Percentiles rank a stretch among this genome's conserved stretches.
Conservation (phyloP, 2,113 vertebrate genomes). For the Mirza zaza region DNA sequence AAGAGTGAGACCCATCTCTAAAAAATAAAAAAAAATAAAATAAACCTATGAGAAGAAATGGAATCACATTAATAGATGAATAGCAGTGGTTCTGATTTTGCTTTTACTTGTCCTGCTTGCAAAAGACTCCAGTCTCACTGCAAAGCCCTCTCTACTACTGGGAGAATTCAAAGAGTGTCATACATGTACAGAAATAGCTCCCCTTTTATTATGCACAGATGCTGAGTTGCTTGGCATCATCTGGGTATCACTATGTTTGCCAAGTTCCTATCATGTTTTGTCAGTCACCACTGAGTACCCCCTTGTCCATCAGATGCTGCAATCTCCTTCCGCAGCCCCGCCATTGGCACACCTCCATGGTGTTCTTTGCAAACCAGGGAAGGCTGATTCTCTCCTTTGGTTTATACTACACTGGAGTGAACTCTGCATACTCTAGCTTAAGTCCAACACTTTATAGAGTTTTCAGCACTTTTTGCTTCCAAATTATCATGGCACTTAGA, state of each 20-base stretch:
- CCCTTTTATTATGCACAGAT: conserved; percentile 2
- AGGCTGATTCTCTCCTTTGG: neutral
- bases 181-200: neutral
- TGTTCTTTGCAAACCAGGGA: neutral
- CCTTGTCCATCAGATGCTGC: neutral
- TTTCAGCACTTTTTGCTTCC: neutral
- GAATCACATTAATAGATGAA: neutral
- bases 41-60: neutral
- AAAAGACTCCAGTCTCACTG: neutral
- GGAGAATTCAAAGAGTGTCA: neutral
- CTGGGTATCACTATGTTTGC: neutral
- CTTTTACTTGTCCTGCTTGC: neutral
- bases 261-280: conserved; percentile 8
- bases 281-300: neutral
- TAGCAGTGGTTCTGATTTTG: neutral
- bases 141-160: neutral
- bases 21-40: no score
- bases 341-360: neutral
- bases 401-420: neutral
- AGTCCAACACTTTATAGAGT: neutral
- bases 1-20: no score
- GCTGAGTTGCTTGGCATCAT: conserved; percentile 6
- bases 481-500: conserved; percentile 2
- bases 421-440: neutral
- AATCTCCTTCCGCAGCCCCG: neutral